Base-by-base conservation (phyloP, 2,113 vertebrate genomes). In the Gymnogyps californianus region DNA sequence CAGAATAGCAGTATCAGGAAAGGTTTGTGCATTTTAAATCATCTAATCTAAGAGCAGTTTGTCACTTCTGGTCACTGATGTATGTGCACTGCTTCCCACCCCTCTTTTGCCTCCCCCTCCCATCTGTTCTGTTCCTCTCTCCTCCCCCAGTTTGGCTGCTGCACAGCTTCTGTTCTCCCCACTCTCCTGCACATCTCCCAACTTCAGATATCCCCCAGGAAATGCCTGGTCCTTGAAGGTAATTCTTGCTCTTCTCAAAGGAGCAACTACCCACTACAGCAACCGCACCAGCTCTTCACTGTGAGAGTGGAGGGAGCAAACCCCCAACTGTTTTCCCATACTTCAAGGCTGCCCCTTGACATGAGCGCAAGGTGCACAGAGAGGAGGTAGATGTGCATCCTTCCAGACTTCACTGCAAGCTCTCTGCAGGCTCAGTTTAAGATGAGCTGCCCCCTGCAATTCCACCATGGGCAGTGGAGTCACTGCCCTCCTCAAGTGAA, bases 61-160 rank as follows among this genome's bases (percentile, higher is more conserved):
- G 89, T 75, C 80, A 46, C 38, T 92, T 92, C 65, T 95, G 96
- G 96, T 96, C 96, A 96, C 42, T 87, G 64, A 95, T 89, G 12
- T 89, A 92, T 12, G 25, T 49, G 83, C 59, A 78, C 67, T n/a
- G 64, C 91, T 78, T 95, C 86, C 92, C 65, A 94, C 77, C 57
- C 76, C 83, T 86, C 92, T 70, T 91, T 72, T 0, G 19, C 83
- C 76, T 92, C 96, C 92, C 51, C 76, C 92, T 93, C 57, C 95
- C 92, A 96, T 96, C 94, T 97, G 96, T 76, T 96, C 90, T n/a
- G 40, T 42, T 92, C 88, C 93, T 80, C 29, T 70, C 80, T 94
- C 85, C 67, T 94, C 94, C 92, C 75, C 38, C 94, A 71, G 59
- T 77, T 71, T 83, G 90, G 83, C 92, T 93, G 76, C 88, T 74